Evolutionary conservation across 2,113 vertebrate species (phyloP).

Genomic region (Ramphastos sulfuratus): DNA sequence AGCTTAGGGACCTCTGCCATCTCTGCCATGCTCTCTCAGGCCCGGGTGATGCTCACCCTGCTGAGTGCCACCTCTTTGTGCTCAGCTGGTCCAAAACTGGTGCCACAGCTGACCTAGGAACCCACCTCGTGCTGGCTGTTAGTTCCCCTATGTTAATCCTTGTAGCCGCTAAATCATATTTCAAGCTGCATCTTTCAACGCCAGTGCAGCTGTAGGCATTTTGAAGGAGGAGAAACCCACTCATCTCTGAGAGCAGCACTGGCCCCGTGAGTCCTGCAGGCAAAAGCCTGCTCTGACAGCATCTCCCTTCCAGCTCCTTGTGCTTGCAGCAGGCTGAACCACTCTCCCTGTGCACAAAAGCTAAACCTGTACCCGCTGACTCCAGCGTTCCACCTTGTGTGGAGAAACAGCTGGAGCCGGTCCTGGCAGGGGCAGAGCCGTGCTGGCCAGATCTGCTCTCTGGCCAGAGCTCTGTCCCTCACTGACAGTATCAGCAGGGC

Average conservation of each 20-base stretch:
- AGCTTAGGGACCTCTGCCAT: background rate
- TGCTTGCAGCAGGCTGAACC: rapidly evolving
- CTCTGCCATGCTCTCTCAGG: background rate
- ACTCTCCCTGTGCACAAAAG: background rate
- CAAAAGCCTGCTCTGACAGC: background rate
- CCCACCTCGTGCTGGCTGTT: background rate
- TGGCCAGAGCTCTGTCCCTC: rapidly evolving
- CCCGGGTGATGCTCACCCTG: background rate
- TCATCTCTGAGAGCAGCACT: background rate
- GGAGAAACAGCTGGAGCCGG: background rate
- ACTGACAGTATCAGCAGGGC: rapidly evolving
- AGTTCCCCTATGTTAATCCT: background rate
- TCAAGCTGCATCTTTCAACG: background rate
- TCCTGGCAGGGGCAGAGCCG: background rate
- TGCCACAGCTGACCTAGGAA: background rate
- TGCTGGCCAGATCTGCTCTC: rapidly evolving
- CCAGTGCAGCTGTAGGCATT: background rate
- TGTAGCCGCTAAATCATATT: background rate
- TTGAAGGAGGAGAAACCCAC: background rate
- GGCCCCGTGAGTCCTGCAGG: rapidly evolving
- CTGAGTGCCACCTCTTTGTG: background rate
- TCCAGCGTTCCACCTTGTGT: rapidly evolving
- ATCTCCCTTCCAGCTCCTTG: background rate
- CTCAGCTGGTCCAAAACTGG: background rate
- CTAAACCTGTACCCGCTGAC: rapidly evolving